Conservation (phyloP, 1,140 invertebrate species). For the Venustaconcha ellipsiformis region DNA sequence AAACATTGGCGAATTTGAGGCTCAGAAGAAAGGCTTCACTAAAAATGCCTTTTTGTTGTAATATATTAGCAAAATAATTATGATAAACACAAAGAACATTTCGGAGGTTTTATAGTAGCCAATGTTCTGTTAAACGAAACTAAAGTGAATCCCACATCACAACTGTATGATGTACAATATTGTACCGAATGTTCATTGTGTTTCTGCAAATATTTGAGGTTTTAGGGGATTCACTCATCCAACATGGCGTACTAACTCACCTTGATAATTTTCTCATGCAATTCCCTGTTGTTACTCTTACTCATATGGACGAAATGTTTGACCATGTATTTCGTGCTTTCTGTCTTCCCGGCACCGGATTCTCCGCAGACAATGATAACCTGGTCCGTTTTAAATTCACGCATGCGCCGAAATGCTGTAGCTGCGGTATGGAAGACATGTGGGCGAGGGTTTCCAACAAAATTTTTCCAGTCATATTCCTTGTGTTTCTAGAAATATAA, state of each 20-base stretch:
- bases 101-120: no score
- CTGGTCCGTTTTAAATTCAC: slow-evolving; percentile 28
- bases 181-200: no score
- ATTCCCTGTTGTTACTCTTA: slow-evolving; percentile 13
- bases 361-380: slow-evolving; percentile 77
- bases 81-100: no score
- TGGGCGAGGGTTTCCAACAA: slow-evolving; percentile 1
- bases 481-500: slow-evolving; percentile 15
- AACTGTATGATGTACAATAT: no score
- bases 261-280: slow-evolving; percentile 23
- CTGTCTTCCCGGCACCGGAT: slow-evolving; percentile 99
- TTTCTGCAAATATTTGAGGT: no score
- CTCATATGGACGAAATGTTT: slow-evolving; percentile 27
- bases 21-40: no score
- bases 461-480: slow-evolving; percentile 7
- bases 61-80: no score
- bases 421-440: slow-evolving; percentile 81
- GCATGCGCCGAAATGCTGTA: slow-evolving; percentile 38
- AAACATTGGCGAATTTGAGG: no score
- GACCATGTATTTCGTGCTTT: slow-evolving; percentile 75
- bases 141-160: no score
- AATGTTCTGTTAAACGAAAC: no score
- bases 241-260: neutral
- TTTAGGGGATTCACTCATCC: no score
- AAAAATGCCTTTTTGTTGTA: no score